phyloP scores from a whole-genome alignment of 2,888 invertebrate species.

The Coelogynopora nodosa region DNA sequence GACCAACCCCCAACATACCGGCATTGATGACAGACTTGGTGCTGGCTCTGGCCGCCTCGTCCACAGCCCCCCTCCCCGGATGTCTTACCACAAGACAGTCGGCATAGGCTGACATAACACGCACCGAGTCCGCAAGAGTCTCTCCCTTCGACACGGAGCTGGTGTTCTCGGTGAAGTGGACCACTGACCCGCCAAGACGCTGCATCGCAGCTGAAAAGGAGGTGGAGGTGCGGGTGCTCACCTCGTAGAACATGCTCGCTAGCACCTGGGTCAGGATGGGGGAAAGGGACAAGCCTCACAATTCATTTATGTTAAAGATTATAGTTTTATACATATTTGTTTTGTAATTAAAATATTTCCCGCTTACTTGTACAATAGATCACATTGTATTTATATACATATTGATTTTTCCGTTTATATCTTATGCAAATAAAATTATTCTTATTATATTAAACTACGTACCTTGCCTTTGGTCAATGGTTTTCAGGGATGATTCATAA shows the following conservation, averaged over 20 bases:
- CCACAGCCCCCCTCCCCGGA: slow-evolving; percentile 83
- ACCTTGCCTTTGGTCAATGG: too few relatives aligned
- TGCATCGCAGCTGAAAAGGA: slow-evolving; percentile 96
- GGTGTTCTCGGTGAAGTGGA: slow-evolving; percentile 80
- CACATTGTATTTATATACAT: too few relatives aligned
- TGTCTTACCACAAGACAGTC: slow-evolving; percentile 91
- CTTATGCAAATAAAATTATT: too few relatives aligned
- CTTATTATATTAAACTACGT: too few relatives aligned
- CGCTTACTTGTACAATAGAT: too few relatives aligned
- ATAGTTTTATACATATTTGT: too few relatives aligned
- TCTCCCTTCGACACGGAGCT: slow-evolving; percentile 96
- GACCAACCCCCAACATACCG: slow-evolving; percentile 58
- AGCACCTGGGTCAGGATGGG: slow-evolving; percentile 80
- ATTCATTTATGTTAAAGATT: background rate
- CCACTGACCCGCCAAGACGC: slow-evolving; percentile 84
- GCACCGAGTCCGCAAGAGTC: slow-evolving; percentile 71
- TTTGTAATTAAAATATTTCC: too few relatives aligned
- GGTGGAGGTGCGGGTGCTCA: slow-evolving; percentile 88
- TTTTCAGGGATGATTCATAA: too few relatives aligned
- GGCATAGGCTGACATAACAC: slow-evolving; percentile 67
- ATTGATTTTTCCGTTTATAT: too few relatives aligned
- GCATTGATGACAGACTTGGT: slow-evolving; percentile 94
- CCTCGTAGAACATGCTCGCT: slow-evolving; percentile 95
- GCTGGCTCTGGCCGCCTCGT: slow-evolving; percentile 77
- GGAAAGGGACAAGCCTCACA: slow-evolving; percentile 46